Conservation (phyloP, 2,888 invertebrate species). For the Volucella bombylans region DNA sequence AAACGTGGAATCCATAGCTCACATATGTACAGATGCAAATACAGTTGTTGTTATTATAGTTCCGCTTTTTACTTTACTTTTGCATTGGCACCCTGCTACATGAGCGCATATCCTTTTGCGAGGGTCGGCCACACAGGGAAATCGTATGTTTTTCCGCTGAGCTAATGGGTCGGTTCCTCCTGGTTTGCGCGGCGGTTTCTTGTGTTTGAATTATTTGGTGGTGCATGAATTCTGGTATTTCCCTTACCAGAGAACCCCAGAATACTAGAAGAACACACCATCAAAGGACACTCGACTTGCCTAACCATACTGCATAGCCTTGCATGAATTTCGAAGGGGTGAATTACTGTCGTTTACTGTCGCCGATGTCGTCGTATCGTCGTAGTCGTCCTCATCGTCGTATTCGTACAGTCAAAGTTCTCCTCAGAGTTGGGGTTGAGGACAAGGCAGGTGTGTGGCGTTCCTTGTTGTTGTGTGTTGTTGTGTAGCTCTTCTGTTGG, state of each 20-base stretch:
- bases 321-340: slow-evolving; percentile 69
- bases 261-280: slow-evolving; percentile 15
- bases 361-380: background rate
- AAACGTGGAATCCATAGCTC: slow-evolving; percentile 39
- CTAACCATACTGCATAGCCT: slow-evolving; percentile 43
- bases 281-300: background rate
- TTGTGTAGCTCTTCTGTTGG: slow-evolving; percentile 5
- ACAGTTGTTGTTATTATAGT: slow-evolving; percentile 42
- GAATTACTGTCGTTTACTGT: slow-evolving; percentile 27
- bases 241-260: slow-evolving; percentile 48
- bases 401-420: background rate
- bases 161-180: background rate
- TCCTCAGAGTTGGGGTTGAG: background rate
- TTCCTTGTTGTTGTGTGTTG: slow-evolving; percentile 52
- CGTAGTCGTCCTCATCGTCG: background rate
- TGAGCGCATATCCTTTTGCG: background rate
- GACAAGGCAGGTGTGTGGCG: slow-evolving; percentile 67
- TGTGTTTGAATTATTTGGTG: slow-evolving; percentile 72
- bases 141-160: slow-evolving; percentile 13
- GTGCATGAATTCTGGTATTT: slow-evolving; percentile 69
- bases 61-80: slow-evolving; percentile 19
- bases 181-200: slow-evolving; percentile 31
- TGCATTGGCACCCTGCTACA: slow-evolving; percentile 30
- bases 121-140: background rate
- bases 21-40: background rate